Conservation (phyloP, 2,888 invertebrate species). For the Mellilla xanthometata region DNA sequence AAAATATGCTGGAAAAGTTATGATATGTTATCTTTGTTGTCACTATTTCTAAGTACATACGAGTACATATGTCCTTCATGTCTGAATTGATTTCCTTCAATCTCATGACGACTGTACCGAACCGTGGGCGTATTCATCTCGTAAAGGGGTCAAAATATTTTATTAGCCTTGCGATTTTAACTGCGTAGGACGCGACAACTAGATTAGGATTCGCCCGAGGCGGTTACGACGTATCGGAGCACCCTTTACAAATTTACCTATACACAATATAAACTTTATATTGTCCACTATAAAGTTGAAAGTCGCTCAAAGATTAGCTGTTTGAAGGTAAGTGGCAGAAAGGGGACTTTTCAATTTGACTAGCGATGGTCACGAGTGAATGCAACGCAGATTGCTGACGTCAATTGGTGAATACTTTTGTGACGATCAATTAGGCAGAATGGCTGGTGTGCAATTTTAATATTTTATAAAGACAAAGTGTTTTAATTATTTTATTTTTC, state of each 20-base stretch:
- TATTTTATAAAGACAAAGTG: no score
- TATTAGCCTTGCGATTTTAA: slow-evolving; percentile 82
- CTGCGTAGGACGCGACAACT: slow-evolving; percentile 72
- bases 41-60: no score
- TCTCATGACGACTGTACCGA: slow-evolving; percentile 50
- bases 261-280: slow-evolving; percentile 12
- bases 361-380: slow-evolving; percentile 49
- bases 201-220: slow-evolving; percentile 65
- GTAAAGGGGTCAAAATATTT: slow-evolving; percentile 82
- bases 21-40: no score
- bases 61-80: no score
- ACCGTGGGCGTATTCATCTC: slow-evolving; percentile 76
- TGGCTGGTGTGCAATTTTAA: no score
- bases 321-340: slow-evolving; percentile 22
- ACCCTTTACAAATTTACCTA: slow-evolving; percentile 35
- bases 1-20: no score
- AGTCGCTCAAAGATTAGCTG: slow-evolving; percentile 26
- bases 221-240: slow-evolving; percentile 58
- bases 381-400: slow-evolving; percentile 45
- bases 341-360: slow-evolving; percentile 43
- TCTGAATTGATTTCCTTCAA: neutral
- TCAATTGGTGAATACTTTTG: slow-evolving; percentile 37
- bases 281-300: slow-evolving; percentile 18
- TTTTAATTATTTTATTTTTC: no score
- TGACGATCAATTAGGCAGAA: slow-evolving; percentile 23